Evolutionary conservation across 2,113 vertebrate species (phyloP), one percentile per base, ranked within the genome.

Genomic region (Hippocampus zosterae): DNA sequence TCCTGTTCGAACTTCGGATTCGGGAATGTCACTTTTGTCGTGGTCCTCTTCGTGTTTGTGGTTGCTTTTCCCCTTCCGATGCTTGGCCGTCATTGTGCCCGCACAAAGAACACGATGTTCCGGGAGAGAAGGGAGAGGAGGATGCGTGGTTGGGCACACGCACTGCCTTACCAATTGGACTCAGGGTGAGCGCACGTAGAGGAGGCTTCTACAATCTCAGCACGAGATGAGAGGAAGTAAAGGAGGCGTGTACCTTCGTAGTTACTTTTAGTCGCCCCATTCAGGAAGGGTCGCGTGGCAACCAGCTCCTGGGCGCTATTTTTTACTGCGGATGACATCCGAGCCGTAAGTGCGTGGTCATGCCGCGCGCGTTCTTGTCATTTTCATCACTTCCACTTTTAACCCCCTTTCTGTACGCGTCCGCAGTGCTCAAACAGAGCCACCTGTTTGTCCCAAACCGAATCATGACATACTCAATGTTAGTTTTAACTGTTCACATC

Each of bases 11-110:
- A 71, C 81, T 70, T 89, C 86, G 12, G 86, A 41, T 53, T 88
- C 84, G 42, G 23, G 4, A 0, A 71, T 42, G 11, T 90, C 90
- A 25, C 80, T 86, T 69, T 84, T 89, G 53, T 84, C 73, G 29
- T 82, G 86, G 87, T 90, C 88, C 0, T 92, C 90, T 55, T 92
- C 91, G 8, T 84, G 67, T 55, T 86, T 90, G 59, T 87, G 79
- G 79, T 84, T 89, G 76, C 65, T 70, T 69, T 90, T 92, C 33
- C 87, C 89, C 79, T 80, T 92, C 4, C 92, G 88, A 67, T 92
- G 90, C 73, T 89, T 91, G 77, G 91, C 90, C 61, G 91, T 92
- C 91, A 92, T 92, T n/a, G 70, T 84, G 7, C 21, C 11, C 16
- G 4, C 13, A 29, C 33, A 76, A 48, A 84, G 85, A 80, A 89